Evolutionary conservation across 2,888 invertebrate species (phyloP).

Genomic region (Acanthosepion esculentum): DNA sequence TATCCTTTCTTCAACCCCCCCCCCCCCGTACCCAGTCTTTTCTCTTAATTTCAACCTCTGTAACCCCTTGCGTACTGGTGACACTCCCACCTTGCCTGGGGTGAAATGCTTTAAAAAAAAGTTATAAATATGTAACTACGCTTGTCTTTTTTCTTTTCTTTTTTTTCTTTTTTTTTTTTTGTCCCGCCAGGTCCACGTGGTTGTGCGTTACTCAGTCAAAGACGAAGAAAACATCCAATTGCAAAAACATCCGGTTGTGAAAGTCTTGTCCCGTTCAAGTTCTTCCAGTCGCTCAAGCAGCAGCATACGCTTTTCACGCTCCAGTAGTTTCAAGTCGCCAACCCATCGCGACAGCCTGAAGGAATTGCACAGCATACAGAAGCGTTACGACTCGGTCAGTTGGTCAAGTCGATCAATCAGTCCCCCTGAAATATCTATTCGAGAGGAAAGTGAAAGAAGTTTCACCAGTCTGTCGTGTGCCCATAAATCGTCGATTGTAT

Average conservation of each 20-base stretch:
- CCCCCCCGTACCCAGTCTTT: too few species aligned
- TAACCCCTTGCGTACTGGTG: too few species aligned
- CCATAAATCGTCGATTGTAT: not conserved
- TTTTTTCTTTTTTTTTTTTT: constrained; percentile 34
- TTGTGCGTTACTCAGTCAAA: constrained; percentile 56
- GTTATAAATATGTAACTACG: not conserved
- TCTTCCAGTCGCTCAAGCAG: constrained; percentile 53
- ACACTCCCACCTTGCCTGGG: too few species aligned
- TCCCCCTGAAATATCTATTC: constrained; percentile 17
- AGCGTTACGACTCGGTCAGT: constrained; percentile 38
- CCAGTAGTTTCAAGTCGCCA: constrained; percentile 61
- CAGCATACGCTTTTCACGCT: constrained; percentile 60
- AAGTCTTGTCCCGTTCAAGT: constrained; percentile 55
- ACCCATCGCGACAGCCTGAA: constrained; percentile 53
- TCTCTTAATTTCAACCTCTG: too few species aligned
- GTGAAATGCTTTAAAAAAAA: too few species aligned
- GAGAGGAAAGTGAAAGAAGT: not conserved
- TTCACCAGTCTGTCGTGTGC: not conserved
- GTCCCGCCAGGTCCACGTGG: constrained; percentile 56
- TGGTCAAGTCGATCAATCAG: constrained; percentile 40
- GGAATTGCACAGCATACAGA: constrained; percentile 47
- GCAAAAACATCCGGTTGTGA: constrained; percentile 54
- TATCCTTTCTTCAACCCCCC: too few species aligned
- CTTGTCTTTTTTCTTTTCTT: not conserved
- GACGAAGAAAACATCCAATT: constrained; percentile 45